These are phyloP conservation scores for Acanthopleura granulata DNA, from an alignment of 2,888 invertebrate genomes.

Conservation along the genomic window DNA sequence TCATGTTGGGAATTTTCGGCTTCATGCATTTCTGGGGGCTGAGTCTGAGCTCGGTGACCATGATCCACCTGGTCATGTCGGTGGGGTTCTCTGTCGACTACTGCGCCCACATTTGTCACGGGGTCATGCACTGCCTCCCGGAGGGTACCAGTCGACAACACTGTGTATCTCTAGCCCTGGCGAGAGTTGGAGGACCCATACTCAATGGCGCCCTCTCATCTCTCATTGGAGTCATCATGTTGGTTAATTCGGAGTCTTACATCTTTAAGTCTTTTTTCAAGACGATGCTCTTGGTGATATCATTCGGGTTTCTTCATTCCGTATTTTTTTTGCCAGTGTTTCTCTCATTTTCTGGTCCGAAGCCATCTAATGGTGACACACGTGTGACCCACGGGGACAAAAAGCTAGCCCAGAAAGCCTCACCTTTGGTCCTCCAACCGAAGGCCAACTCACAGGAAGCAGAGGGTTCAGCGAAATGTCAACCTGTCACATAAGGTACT, in stretches of 20 bases:
- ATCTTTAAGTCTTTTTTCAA: slow-evolving; percentile 43
- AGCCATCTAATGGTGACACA: too few species aligned
- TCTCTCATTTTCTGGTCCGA: slow-evolving; percentile 37
- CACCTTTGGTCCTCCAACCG: too few species aligned
- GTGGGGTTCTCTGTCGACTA: slow-evolving; percentile 58
- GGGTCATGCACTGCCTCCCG: slow-evolving; percentile 34
- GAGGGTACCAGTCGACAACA: slow-evolving; percentile 27
- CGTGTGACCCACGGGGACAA: too few species aligned
- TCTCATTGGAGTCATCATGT: slow-evolving; percentile 40
- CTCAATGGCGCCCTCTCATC: slow-evolving; percentile 46
- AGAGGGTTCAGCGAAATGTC: too few species aligned
- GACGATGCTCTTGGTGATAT: slow-evolving; percentile 42
- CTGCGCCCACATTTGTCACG: slow-evolving; percentile 51
- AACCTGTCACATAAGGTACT: too few species aligned
- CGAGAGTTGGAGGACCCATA: slow-evolving; percentile 38
- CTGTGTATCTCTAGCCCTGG: slow-evolving; percentile 32
- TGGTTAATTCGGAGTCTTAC: slow-evolving; percentile 37
- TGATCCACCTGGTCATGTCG: slow-evolving; percentile 55
- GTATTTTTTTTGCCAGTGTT: slow-evolving; percentile 45
- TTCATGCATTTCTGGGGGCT: slow-evolving; percentile 51
- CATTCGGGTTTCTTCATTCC: slow-evolving; percentile 44
- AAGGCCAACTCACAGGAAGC: too few species aligned
- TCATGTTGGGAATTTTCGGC: slow-evolving; percentile 54
- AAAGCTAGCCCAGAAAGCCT: too few species aligned
- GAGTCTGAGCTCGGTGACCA: slow-evolving; percentile 53